Evolutionary conservation across 1,140 invertebrate genomes (phyloP).

Genomic region (Camponotus vicinus): DNA sequence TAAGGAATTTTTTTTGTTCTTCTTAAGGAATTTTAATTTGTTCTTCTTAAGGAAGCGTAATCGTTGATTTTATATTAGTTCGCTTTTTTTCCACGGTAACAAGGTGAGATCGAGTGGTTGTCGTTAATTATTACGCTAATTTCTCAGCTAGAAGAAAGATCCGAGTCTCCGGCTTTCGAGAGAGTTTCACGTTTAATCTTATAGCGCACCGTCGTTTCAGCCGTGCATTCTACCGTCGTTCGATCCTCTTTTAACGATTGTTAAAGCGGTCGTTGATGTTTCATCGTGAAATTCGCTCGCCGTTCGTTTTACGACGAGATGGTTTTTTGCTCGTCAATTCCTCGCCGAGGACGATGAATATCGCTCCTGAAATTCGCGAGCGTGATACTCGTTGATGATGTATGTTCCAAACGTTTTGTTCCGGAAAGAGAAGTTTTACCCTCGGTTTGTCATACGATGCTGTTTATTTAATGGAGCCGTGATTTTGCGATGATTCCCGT

Average conservation of each 20-base stretch:
- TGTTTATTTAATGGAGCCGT: not conserved
- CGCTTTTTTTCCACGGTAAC: too few relatives aligned
- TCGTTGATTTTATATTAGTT: not conserved
- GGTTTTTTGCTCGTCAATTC: slow-evolving; percentile 12
- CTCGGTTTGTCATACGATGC: not conserved
- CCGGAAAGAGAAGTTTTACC: not conserved
- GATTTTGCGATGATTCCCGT: not conserved
- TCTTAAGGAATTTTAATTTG: not conserved
- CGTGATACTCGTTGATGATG: not conserved
- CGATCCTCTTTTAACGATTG: slow-evolving; percentile 13
- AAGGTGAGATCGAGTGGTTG: not conserved
- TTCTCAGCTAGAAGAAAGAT: not conserved
- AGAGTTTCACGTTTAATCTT: slow-evolving; percentile 26
- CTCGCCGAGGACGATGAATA: not conserved
- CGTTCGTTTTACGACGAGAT: slow-evolving; percentile 3
- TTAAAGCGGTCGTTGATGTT: slow-evolving; percentile 25
- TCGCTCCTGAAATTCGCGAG: not conserved
- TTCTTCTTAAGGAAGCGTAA: not conserved
- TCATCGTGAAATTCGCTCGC: slow-evolving; percentile 9
- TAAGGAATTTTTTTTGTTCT: not conserved
- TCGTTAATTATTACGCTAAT: slow-evolving; percentile 2
- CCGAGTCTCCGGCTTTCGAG: not conserved
- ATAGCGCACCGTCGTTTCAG: not conserved
- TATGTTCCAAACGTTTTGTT: not conserved
- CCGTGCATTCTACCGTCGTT: not conserved